These are phyloP conservation scores for Iguana delicatissima DNA, from an alignment of 2,797 vertebrate species.

Conservation along the genomic window DNA sequence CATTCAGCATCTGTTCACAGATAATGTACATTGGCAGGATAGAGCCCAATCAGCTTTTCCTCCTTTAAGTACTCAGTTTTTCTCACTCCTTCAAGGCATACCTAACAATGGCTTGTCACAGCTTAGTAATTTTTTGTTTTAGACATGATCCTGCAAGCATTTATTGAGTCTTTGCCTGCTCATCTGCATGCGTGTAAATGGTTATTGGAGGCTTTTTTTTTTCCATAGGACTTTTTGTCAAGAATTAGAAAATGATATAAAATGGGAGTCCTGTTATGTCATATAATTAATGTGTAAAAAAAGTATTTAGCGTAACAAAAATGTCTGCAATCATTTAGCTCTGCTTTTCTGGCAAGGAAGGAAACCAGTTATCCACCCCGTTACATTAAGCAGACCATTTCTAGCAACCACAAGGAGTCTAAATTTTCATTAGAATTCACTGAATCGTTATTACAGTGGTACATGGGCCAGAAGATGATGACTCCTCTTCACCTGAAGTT, in stretches of 20 bases:
- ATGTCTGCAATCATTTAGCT: not conserved
- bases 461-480: not conserved
- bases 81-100: conserved; percentile 44
- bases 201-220: not conserved
- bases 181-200: conserved; percentile 46
- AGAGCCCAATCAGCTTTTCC: conserved; percentile 37
- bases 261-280: not conserved
- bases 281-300: conserved; percentile 6
- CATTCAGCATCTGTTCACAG: conserved; percentile 65
- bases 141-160: conserved; percentile 37
- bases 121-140: conserved; percentile 45
- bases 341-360: conserved; percentile 9
- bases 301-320: not conserved
- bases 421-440: conserved; percentile 4
- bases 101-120: conserved; percentile 47
- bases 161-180: conserved; percentile 22
- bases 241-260: conserved; percentile 14
- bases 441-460: not conserved
- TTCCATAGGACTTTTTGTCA: conserved; percentile 41
- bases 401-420: conserved; percentile 5
- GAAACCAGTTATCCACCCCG: not conserved
- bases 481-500: conserved; percentile 10
- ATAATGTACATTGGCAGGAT: conserved; percentile 51
- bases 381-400: not conserved
- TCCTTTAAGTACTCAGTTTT: conserved; percentile 19